phyloP scores from a whole-genome alignment of 2,797 vertebrate species.

The Oreonectes daqikongensis region DNA sequence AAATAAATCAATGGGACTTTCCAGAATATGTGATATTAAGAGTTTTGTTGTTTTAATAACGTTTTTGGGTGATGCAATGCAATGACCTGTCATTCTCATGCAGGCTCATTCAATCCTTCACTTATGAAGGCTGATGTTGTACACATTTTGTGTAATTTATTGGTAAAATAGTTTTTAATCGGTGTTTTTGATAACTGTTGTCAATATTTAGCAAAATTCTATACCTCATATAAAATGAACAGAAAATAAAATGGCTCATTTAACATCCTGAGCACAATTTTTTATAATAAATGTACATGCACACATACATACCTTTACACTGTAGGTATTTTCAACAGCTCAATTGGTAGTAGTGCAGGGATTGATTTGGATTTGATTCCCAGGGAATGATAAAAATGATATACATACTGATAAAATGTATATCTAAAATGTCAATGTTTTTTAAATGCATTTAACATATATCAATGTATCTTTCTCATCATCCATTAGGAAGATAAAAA shows the following conservation, averaged over 20 bases:
- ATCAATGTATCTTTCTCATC: constrained; percentile 4
- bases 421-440: no score
- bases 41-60: background rate
- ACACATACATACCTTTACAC: background rate
- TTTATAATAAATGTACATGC: background rate
- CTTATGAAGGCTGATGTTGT: background rate
- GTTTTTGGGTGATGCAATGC: no score
- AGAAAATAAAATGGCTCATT: background rate
- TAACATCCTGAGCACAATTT: background rate
- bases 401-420: no score
- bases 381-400: no score
- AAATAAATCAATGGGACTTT: background rate
- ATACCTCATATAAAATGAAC: background rate
- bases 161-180: no score
- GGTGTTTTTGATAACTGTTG: background rate
- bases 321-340: no score
- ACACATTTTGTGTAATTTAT: background rate
- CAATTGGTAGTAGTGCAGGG: no score
- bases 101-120: no score
- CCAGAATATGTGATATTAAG: background rate
- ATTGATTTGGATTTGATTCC: no score
- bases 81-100: no score
- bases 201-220: background rate
- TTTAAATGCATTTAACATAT: background rate
- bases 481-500: constrained; percentile 89